Evolutionary conservation across 2,113 vertebrate species (phyloP).

Genomic region (Peromyscus maniculatus): DNA sequence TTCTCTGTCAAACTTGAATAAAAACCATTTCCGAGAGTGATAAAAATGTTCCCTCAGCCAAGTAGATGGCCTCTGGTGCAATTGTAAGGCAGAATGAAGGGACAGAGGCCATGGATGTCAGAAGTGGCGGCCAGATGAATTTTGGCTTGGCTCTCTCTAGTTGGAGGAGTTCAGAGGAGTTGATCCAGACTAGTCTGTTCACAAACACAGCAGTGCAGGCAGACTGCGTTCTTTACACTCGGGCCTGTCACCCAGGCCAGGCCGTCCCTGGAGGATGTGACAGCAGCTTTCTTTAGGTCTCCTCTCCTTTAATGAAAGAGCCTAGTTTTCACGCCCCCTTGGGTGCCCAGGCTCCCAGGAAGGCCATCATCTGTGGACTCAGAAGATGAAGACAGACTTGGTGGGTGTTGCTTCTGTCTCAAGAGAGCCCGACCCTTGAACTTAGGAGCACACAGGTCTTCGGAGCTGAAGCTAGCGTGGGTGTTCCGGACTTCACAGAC

Average conservation of each 20-base stretch:
- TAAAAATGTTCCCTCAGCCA: slow-evolving; percentile 32
- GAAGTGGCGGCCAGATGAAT: not conserved
- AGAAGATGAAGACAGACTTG: not conserved
- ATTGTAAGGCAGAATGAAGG: slow-evolving; percentile 29
- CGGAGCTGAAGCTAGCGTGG: not conserved
- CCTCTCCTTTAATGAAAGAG: slow-evolving; percentile 49
- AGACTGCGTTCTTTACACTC: not conserved
- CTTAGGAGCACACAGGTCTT: slow-evolving; percentile 16
- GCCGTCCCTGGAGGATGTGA: slow-evolving; percentile 6
- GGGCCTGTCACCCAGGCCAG: not conserved
- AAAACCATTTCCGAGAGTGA: not conserved
- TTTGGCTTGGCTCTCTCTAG: slow-evolving; percentile 20
- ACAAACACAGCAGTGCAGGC: not conserved
- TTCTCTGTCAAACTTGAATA: slow-evolving; percentile 20
- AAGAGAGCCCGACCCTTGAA: not conserved
- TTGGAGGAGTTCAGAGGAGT: slow-evolving; percentile 50
- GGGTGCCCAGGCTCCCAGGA: not conserved
- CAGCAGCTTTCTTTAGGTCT: slow-evolving; percentile 30
- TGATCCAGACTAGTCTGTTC: slow-evolving; percentile 59
- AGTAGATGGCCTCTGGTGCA: slow-evolving; percentile 27
- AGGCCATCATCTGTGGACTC: not conserved
- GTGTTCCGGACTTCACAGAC: not conserved
- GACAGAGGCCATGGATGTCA: slow-evolving; percentile 46
- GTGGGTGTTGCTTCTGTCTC: not conserved
- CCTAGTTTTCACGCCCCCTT: not conserved